These are phyloP conservation scores for Anorthoa munda DNA, from an alignment of 2,888 invertebrate species.

Conservation along the genomic window DNA sequence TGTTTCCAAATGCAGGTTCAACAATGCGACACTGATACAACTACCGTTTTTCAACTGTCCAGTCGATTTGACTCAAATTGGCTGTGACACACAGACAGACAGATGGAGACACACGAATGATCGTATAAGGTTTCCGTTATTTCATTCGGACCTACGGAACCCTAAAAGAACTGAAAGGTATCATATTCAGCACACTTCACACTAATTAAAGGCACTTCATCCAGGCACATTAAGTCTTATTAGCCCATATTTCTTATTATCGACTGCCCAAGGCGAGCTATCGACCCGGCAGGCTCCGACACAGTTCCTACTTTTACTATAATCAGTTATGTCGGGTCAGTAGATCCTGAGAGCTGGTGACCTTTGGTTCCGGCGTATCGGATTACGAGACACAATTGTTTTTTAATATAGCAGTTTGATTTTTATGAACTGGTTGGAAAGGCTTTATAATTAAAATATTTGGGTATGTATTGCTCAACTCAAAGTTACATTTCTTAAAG, in stretches of 20 bases:
- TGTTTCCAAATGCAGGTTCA: too few species aligned
- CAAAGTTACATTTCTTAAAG: not conserved
- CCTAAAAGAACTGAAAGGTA: not conserved
- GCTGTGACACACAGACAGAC: too few species aligned
- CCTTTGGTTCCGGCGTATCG: conserved; percentile 41
- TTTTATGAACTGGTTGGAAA: not conserved
- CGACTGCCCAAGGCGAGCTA: conserved; percentile 45
- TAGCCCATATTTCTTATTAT: conserved; percentile 14
- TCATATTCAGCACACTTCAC: not conserved
- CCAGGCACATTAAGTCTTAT: conserved; percentile 20
- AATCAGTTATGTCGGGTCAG: conserved; percentile 31
- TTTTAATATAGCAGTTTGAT: not conserved
- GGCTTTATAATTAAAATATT: too few species aligned
- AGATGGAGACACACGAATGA: too few species aligned
- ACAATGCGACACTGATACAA: too few species aligned
- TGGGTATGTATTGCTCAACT: too few species aligned
- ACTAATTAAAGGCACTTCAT: conserved; percentile 52
- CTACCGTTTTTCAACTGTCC: too few species aligned
- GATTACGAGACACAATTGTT: conserved; percentile 20
- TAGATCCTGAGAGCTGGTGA: conserved; percentile 7
- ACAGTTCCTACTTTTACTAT: conserved; percentile 60
- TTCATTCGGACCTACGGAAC: too few species aligned
- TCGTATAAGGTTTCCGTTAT: too few species aligned
- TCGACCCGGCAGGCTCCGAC: conserved; percentile 27
- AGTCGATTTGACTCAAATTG: too few species aligned